Conservation (phyloP, 2,888 invertebrate genomes). For the Polymixis flavicincta region DNA sequence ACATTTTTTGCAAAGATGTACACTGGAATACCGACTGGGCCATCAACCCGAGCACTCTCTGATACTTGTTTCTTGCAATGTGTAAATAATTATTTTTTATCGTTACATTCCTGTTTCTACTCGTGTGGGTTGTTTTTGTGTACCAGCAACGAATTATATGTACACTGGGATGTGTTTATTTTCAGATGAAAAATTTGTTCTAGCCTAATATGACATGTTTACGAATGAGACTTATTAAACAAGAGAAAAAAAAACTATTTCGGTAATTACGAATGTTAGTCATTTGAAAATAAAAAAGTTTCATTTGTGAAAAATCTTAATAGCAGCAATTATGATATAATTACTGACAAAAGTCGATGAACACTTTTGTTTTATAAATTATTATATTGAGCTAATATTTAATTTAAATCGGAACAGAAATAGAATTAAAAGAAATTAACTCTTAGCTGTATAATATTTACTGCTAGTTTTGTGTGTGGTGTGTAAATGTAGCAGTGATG, state of each 20-base stretch:
- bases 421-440: neutral
- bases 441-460: neutral
- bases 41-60: conserved; percentile 39
- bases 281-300: neutral
- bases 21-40: conserved; percentile 44
- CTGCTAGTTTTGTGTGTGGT: no score
- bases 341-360: neutral
- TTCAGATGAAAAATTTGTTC: neutral
- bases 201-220: neutral
- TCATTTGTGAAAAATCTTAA: neutral
- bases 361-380: neutral
- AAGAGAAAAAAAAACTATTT: neutral
- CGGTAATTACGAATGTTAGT: neutral
- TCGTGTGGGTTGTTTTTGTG: neutral
- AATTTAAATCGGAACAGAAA: neutral
- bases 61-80: conserved; percentile 27
- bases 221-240: neutral
- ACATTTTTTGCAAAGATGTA: conserved; percentile 26
- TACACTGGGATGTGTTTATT: neutral
- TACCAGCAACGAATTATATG: neutral
- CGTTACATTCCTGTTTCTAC: conserved; percentile 20
- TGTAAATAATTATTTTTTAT: conserved; percentile 34
- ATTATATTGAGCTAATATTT: neutral
- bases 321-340: neutral
- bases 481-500: neutral